These are phyloP conservation scores for Chrysolina oricalcia DNA, from an alignment of 2,888 invertebrate species.

Conservation along the genomic window DNA sequence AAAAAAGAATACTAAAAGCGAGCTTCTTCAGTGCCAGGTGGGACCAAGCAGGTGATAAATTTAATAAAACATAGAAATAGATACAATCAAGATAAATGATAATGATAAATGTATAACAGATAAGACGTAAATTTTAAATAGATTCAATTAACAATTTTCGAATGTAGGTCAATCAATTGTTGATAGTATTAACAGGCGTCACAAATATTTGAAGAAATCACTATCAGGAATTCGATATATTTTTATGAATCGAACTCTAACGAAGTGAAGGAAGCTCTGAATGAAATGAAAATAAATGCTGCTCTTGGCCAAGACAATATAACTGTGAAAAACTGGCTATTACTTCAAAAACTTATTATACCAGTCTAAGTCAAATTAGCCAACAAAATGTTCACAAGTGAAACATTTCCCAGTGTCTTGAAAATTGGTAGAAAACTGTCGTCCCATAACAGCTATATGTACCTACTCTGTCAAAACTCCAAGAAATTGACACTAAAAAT, in stretches of 20 bases:
- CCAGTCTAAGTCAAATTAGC: too few relatives aligned
- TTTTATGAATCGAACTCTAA: constrained; percentile 10
- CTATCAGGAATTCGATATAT: too few relatives aligned
- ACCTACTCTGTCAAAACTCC: not conserved
- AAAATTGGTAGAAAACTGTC: constrained; percentile 1
- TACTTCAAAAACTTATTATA: too few relatives aligned
- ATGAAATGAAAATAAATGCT: not conserved
- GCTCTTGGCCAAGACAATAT: too few relatives aligned
- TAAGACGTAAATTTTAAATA: constrained; percentile 8
- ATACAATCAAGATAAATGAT: not conserved
- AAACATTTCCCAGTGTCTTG: too few relatives aligned
- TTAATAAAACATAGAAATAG: constrained; percentile 19
- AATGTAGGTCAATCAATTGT: constrained; percentile 18
- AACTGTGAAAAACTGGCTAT: too few relatives aligned
- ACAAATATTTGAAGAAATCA: not conserved
- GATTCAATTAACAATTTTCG: constrained; percentile 16
- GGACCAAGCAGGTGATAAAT: constrained; percentile 20
- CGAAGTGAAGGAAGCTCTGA: constrained; percentile 18
- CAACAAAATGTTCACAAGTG: too few relatives aligned
- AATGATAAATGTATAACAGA: not conserved
- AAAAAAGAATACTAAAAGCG: too few relatives aligned
- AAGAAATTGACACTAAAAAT: not conserved
- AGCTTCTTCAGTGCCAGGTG: constrained; percentile 7
- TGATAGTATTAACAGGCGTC: constrained; percentile 5
- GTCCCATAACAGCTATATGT: constrained; percentile 10